A percentile compares a stretch with the other conserved stretches of the same genome.
Conservation (phyloP, 2,888 invertebrate species). For the Cheilosia impressa region DNA sequence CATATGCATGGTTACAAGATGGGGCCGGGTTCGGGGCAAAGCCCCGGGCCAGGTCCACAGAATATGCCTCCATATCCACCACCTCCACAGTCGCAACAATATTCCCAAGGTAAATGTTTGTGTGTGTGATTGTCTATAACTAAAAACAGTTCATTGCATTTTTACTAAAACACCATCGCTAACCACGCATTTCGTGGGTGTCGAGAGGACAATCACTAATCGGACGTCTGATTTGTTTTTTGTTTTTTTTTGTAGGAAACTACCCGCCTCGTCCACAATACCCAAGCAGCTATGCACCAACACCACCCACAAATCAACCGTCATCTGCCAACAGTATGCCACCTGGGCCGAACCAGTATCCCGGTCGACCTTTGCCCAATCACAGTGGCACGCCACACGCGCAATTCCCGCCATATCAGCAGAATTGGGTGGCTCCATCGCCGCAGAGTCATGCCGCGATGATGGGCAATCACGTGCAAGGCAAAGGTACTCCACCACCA, state of each 20-base stretch:
- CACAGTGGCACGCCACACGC: constrained; percentile 84
- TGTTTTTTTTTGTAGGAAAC: constrained; percentile 81
- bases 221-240: not conserved
- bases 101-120: constrained; percentile 84
- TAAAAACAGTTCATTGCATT: constrained; percentile 17
- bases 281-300: constrained; percentile 84
- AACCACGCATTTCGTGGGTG: not conserved
- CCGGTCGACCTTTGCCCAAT: constrained; percentile 85
- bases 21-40: constrained; percentile 85
- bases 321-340: constrained; percentile 82
- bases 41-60: constrained; percentile 85
- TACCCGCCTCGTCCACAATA: constrained; percentile 85
- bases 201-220: not conserved
- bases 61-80: constrained; percentile 86
- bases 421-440: constrained; percentile 82
- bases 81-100: constrained; percentile 85
- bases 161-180: constrained; percentile 20
- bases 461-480: constrained; percentile 83
- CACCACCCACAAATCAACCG: constrained; percentile 85
- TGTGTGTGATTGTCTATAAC: not conserved
- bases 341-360: constrained; percentile 84
- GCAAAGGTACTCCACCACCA: constrained; percentile 83
- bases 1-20: constrained; percentile 86
- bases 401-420: constrained; percentile 83
- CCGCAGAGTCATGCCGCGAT: constrained; percentile 80